Evolutionary conservation across 2,113 vertebrate genomes (phyloP).

Genomic region (Takifugu flavidus): DNA sequence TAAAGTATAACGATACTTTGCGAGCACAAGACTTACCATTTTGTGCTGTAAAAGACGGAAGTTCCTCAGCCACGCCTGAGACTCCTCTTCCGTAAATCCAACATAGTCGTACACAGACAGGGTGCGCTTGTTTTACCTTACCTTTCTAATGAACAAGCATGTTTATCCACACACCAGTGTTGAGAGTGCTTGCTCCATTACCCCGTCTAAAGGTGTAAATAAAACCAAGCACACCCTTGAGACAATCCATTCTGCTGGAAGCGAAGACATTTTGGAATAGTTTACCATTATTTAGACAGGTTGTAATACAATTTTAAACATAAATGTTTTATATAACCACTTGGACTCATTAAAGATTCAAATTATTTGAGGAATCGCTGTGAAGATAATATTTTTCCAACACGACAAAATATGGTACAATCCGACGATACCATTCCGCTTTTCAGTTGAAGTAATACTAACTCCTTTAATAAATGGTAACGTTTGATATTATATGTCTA

Average conservation of each 20-base stretch:
- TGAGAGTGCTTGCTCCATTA: fast-evolving
- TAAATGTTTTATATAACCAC: fast-evolving
- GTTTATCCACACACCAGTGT: not conserved
- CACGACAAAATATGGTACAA: conserved; percentile 25
- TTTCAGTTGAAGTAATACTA: not conserved
- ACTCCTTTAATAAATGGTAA: fast-evolving
- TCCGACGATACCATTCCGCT: conserved; percentile 45
- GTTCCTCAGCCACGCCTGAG: conserved; percentile 76
- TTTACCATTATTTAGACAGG: not conserved
- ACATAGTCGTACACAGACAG: conserved; percentile 17
- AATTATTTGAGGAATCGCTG: fast-evolving
- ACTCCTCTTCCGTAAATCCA: conserved; percentile 69
- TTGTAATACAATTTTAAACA: fast-evolving
- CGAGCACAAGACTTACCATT: conserved; percentile 68
- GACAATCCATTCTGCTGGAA: conserved; percentile 11
- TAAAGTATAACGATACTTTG: not conserved
- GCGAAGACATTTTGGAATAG: not conserved
- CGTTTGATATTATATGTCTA: fast-evolving
- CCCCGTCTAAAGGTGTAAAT: fast-evolving
- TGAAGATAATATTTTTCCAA: not conserved
- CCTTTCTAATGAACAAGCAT: not conserved
- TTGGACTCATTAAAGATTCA: fast-evolving
- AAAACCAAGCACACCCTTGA: conserved; percentile 23
- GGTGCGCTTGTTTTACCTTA: conserved; percentile 9
- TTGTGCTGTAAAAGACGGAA: conserved; percentile 73